A percentile compares a stretch with the other conserved stretches of the same genome.
phyloP scores from a whole-genome alignment of 2,113 vertebrate genomes.

The Promerops cafer region DNA sequence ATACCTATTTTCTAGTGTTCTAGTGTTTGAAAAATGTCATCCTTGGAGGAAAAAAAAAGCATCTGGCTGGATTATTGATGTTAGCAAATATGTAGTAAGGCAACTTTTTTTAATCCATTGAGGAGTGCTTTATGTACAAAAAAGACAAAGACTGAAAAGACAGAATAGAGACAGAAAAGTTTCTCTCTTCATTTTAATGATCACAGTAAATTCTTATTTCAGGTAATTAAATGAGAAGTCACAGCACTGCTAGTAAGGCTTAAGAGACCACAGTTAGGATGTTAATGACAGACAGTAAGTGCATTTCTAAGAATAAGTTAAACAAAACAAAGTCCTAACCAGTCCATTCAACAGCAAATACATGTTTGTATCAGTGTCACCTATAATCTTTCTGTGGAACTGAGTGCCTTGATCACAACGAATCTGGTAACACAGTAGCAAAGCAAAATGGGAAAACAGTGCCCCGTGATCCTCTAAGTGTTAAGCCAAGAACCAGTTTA shows the following conservation, averaged over 20 bases:
- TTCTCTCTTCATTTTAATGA: not conserved
- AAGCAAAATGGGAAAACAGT: not conserved
- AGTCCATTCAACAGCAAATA: not conserved
- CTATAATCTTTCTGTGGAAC: not conserved
- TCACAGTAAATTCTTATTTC: not conserved
- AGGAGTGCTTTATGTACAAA: not conserved
- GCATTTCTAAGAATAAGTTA: not conserved
- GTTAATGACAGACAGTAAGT: not conserved
- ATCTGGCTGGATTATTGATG: not conserved
- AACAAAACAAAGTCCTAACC: not conserved
- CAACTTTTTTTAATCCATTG: not conserved
- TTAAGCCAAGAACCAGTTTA: not conserved
- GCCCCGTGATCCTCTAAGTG: not conserved
- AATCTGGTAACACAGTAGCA: not conserved
- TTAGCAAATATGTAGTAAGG: not conserved
- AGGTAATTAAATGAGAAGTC: not conserved
- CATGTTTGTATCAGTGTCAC: not conserved
- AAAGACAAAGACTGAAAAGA: not conserved
- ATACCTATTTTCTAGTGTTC: not conserved
- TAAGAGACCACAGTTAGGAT: not conserved
- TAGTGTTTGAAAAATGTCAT: not conserved
- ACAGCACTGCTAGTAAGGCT: not conserved
- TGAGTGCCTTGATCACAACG: not conserved
- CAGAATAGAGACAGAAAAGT: not conserved
- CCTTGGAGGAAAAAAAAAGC: not conserved